A percentile compares a stretch with the other conserved stretches of the same genome.
These are phyloP conservation scores for Hylia prasina DNA, from an alignment of 2,113 vertebrate species.

Conservation along the genomic window DNA sequence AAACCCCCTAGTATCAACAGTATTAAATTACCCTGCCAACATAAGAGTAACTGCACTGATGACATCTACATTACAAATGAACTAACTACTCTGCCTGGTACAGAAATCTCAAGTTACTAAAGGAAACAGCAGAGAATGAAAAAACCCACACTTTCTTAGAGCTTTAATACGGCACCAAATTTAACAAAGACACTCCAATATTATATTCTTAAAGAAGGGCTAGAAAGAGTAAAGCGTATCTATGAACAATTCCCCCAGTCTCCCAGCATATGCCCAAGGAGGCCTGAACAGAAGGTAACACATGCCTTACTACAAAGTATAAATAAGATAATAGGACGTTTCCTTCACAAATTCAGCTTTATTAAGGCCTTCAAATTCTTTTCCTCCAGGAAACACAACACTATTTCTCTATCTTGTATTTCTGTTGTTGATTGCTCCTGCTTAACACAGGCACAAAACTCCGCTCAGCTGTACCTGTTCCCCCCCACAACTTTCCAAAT, in stretches of 20 bases:
- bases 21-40: background rate
- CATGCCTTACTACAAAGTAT: background rate
- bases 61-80: conserved; percentile 7
- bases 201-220: background rate
- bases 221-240: background rate
- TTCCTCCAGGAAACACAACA: background rate
- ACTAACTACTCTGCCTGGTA: background rate
- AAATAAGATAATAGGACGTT: background rate
- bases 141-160: background rate
- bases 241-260: background rate
- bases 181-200: background rate
- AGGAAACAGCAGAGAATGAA: background rate
- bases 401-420: background rate
- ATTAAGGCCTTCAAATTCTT: background rate
- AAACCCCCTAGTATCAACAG: background rate
- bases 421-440: background rate
- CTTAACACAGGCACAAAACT: background rate
- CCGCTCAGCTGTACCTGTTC: background rate
- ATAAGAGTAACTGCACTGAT: background rate
- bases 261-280: background rate
- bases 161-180: background rate
- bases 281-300: background rate
- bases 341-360: background rate
- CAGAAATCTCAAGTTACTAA: background rate
- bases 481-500: background rate